These are phyloP conservation scores for Drosophila nr. medialis DNA, from an alignment of 2,888 invertebrate species.

Conservation along the genomic window DNA sequence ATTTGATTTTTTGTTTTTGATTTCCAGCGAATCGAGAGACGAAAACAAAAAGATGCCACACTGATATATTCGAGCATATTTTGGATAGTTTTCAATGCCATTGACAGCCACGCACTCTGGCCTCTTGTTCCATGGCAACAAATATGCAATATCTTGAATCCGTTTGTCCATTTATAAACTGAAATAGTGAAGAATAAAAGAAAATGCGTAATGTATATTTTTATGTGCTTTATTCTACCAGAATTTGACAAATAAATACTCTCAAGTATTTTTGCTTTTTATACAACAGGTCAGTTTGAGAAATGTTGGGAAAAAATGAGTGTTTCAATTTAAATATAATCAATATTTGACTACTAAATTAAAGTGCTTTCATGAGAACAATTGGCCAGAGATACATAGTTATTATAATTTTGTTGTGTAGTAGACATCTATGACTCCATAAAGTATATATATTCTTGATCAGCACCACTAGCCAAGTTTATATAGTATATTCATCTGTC, in stretches of 20 bases:
- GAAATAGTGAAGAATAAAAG: background rate
- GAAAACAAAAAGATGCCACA: constrained; percentile 60
- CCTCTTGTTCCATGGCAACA: background rate
- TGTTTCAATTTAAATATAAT: background rate
- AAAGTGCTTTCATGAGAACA: background rate
- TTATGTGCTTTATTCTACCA: background rate
- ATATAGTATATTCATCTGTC: background rate
- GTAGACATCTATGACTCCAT: background rate
- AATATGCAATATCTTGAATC: constrained; percentile 25
- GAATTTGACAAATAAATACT: background rate
- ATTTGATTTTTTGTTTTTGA: constrained; percentile 9
- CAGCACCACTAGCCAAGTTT: background rate
- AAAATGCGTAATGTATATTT: background rate
- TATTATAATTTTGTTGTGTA: background rate
- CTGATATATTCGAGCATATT: constrained; percentile 64
- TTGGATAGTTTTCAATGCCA: constrained; percentile 77
- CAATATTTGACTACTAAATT: background rate
- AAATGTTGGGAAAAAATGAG: background rate
- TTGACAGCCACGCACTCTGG: constrained; percentile 32
- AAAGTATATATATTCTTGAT: background rate
- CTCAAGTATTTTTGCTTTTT: background rate
- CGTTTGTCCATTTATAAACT: background rate
- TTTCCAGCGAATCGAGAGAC: constrained; percentile 53
- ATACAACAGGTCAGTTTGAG: background rate
- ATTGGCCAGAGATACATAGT: background rate